Conservation (phyloP, 2,888 invertebrate species). For the Cenopis cana region DNA sequence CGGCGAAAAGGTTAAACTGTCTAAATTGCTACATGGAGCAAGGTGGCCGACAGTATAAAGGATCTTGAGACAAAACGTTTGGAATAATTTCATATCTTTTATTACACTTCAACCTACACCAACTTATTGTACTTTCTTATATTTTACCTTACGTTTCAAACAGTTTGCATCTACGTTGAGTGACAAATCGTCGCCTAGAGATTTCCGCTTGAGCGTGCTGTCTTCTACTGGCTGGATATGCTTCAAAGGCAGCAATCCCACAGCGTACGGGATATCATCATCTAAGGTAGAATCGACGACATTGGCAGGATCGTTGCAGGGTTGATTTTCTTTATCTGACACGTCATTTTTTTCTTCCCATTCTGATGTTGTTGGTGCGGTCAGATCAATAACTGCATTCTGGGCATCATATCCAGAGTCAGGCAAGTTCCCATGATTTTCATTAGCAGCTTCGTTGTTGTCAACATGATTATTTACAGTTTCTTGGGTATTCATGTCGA, state of each 20-base stretch:
- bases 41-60: neutral
- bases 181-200: constrained; percentile 59
- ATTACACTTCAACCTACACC: constrained; percentile 28
- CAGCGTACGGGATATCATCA: constrained; percentile 77
- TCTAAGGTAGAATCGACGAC: constrained; percentile 58
- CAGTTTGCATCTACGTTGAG: constrained; percentile 72
- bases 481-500: constrained; percentile 57
- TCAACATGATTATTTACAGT: constrained; percentile 46
- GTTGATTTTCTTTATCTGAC: constrained; percentile 62
- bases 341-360: constrained; percentile 59
- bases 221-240: constrained; percentile 63
- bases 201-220: constrained; percentile 66
- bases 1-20: too few species aligned
- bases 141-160: constrained; percentile 77
- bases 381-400: constrained; percentile 63
- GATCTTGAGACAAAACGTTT: constrained; percentile 1
- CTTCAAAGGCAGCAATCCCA: constrained; percentile 74
- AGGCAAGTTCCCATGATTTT: constrained; percentile 50
- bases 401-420: constrained; percentile 52
- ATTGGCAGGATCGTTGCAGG: constrained; percentile 47
- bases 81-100: neutral
- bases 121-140: constrained; percentile 66
- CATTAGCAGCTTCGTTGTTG: constrained; percentile 40
- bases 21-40: too few species aligned
- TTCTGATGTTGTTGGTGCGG: constrained; percentile 55